Evolutionary conservation across 2,113 vertebrate species (phyloP), one percentile per base, ranked within the genome.

Genomic region (Phyllostomus discolor): DNA sequence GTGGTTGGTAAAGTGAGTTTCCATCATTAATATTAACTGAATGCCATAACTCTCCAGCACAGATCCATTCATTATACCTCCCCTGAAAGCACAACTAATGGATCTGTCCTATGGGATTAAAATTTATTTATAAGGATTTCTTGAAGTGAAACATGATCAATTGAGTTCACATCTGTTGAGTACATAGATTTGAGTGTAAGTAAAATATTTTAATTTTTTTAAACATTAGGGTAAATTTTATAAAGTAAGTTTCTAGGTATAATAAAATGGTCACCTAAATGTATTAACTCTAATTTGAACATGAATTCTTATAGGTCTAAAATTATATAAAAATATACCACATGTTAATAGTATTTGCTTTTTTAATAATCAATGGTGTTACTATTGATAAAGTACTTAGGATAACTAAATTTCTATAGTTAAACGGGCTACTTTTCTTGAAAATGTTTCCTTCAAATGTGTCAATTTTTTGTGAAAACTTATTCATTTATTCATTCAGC

Each of bases 1-100:
- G 78, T 86, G 24, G 38, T 95, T 62, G 57, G 38, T 84, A 97
- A 90, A 92, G n/a, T 90, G 75, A 92, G 46, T 95, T 91, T 88
- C 15, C n/a, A 88, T 66, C 94, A 93, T 62, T 70, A 89, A 94
- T 93, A 96, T 93, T 96, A 95, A 82, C 69, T 87, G 57, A 88
- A 64, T 78, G 69, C 28, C 90, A 81, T 96, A 90, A 88, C 78
- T 92, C 41, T 75, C 81, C 38, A 84, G 70, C 64, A 79, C 35
- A 92, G 10, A 88, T 48, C 64, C 89, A 95, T 97, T 97, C 91
- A 91, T 95, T 95, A 94, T 31, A 35, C 4, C 33, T 76, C 12
- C 12, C 5, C 5, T 86, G 73, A 82, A 95, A 90, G 52, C 22
- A 69, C 93, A 82, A 94, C 95, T 94, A 97, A 93, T 93, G 19